These are phyloP conservation scores for Platalea minor DNA, from an alignment of 2,797 vertebrate genomes.

Conservation along the genomic window DNA sequence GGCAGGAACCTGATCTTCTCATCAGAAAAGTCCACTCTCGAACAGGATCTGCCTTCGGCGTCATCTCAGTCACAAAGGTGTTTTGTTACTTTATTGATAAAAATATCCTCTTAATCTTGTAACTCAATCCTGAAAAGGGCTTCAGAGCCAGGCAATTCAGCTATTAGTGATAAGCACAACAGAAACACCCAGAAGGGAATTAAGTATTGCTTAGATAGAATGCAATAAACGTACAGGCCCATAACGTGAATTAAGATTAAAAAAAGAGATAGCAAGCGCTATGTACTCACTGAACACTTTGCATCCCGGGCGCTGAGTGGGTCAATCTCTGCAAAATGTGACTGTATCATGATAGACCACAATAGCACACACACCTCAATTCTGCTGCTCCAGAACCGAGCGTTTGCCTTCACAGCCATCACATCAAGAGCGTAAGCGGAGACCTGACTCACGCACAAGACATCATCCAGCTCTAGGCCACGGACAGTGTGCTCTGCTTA, in stretches of 20 bases:
- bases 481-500: not conserved
- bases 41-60: not conserved
- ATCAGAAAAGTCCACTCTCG: not conserved
- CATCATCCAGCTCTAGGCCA: not conserved
- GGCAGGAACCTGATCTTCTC: not conserved
- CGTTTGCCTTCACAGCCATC: fast-evolving
- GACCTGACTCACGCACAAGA: not conserved
- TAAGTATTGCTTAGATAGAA: not conserved
- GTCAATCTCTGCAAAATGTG: not conserved
- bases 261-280: not conserved
- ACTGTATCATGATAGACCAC: not conserved
- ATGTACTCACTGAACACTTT: not conserved
- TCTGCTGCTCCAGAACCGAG: not conserved
- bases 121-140: not conserved
- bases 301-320: not conserved
- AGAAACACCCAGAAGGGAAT: not conserved
- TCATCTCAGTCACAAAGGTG: not conserved
- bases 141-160: not conserved
- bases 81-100: not conserved
- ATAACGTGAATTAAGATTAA: fast-evolving
- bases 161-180: not conserved
- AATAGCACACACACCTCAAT: not conserved
- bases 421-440: not conserved
- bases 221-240: not conserved
- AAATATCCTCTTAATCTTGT: not conserved